A percentile compares a stretch with the other conserved stretches of the same genome.
Evolutionary conservation across 2,888 invertebrate genomes (phyloP).

Genomic region (Tortricodes alternella): DNA sequence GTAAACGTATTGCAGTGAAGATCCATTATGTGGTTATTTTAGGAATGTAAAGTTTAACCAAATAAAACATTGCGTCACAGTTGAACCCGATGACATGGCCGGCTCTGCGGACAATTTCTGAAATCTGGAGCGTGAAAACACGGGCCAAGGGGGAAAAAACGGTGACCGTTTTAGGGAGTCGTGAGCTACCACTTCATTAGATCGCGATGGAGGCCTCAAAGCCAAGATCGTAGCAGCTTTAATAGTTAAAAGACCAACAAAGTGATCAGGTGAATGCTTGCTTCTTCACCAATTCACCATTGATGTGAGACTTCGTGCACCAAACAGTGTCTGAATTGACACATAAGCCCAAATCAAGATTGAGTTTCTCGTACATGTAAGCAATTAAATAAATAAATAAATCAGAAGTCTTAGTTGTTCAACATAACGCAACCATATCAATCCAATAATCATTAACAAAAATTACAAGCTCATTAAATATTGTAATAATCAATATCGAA

Average conservation of each 20-base stretch:
- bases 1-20: constrained; percentile 9
- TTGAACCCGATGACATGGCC: constrained; percentile 17
- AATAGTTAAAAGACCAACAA: no score
- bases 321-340: no score
- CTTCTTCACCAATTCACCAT: no score
- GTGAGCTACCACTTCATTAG: no score
- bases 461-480: neutral
- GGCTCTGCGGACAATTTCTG: constrained; percentile 19
- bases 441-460: neutral
- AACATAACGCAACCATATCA: neutral
- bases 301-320: no score
- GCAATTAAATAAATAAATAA: neutral
- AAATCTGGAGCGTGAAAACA: constrained; percentile 24
- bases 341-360: neutral
- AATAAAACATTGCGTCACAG: constrained; percentile 24
- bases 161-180: constrained; percentile 7
- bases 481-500: neutral
- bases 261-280: no score
- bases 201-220: no score
- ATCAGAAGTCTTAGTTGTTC: neutral
- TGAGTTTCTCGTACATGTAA: neutral
- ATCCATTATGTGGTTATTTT: constrained; percentile 27
- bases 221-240: no score
- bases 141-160: constrained; percentile 15
- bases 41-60: constrained; percentile 29